Evolutionary conservation across 1,140 invertebrate genomes (phyloP), one percentile per base, ranked within the genome.

Genomic region (Leguminivora glycinivorella): DNA sequence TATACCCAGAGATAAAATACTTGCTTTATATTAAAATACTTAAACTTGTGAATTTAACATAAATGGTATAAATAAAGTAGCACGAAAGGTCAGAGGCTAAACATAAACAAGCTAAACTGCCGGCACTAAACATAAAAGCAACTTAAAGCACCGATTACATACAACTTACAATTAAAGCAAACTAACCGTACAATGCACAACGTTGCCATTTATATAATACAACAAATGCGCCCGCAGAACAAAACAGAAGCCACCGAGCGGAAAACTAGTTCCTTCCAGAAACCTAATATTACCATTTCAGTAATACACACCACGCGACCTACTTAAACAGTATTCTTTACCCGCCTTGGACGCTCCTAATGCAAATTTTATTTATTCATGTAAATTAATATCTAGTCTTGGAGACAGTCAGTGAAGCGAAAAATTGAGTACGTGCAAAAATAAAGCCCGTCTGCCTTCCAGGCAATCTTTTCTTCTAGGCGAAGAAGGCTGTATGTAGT

Each of bases 291-390:
- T 68, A 17, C 25, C 19, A 68, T 68, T 52, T 26, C 34, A 38
- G 34, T 19, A 67, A 43, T 67, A 38, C 34, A 38, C 31, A 67
- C 31, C 34, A 67, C 76, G 68, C 71, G 74, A 67, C 81, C 84
- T 81, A 82, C 75, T 86, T 80, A 77, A 83, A 81, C 82, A 81
- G 79, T 87, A 87, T 83, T 81, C 80, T 84, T 83, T 80, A 75
- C 80, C 70, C 73, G 77, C 75, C 80, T 85, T 71, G 79, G 81
- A 83, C 83, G 85, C 85, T 88, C 73, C 86, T 88, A 88, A 90
- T 91, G 89, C 88, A 91, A 91, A 91, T 91, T 90, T 89, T 90
- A 91, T 91, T 91, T 91, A 91, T 91, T 86, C 88, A 91, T 91
- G 89, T 90, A 91, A 91, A 90, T 91, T 91, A 91, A 90, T 90